Conservation (phyloP, 2,797 vertebrate genomes). For the Ceyx erithaca region DNA sequence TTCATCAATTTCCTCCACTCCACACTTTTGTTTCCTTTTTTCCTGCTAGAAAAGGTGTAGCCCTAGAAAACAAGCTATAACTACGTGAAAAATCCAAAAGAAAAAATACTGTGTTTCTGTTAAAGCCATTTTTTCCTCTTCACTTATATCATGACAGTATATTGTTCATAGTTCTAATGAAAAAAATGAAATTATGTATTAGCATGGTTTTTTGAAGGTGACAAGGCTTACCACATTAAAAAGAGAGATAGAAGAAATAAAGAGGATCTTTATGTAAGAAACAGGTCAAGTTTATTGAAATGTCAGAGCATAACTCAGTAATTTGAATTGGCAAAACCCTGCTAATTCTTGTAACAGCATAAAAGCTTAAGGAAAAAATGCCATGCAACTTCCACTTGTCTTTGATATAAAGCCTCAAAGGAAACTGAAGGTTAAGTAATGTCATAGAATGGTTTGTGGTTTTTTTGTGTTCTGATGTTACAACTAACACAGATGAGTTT, state of each 20-base stretch:
- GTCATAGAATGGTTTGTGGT: background rate
- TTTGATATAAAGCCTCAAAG: background rate
- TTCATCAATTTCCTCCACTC: background rate
- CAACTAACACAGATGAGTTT: background rate
- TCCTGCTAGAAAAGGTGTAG: background rate
- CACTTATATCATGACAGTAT: background rate
- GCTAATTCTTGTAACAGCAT: background rate
- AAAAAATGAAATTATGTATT: background rate
- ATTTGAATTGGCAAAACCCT: background rate
- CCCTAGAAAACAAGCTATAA: background rate
- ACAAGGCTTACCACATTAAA: background rate
- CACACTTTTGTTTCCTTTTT: background rate
- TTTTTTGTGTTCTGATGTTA: background rate
- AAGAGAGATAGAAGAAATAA: background rate
- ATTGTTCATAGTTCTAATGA: background rate
- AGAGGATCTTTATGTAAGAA: background rate
- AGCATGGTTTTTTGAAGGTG: background rate
- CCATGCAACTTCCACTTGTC: background rate
- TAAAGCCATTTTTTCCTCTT: background rate
- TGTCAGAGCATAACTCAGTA: background rate
- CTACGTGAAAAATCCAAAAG: background rate
- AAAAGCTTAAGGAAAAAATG: background rate
- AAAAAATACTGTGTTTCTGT: background rate
- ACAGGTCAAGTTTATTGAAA: background rate
- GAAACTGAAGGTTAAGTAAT: background rate